Conservation (phyloP, 2,113 vertebrate species). For the Petroica traversi region DNA sequence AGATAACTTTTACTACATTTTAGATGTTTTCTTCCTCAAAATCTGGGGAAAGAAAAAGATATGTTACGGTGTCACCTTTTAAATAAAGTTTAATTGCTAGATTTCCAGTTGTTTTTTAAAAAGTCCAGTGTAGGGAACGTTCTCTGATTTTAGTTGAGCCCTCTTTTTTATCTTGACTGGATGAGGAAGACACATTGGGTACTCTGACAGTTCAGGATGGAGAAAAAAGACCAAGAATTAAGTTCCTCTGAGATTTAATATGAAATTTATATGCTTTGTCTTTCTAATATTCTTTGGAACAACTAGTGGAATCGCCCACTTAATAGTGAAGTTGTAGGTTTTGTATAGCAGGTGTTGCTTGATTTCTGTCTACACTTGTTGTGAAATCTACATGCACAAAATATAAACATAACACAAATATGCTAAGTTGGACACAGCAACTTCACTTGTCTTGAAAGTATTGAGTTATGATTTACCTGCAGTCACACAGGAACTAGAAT, state of each 20-base stretch:
- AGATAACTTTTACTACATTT: neutral
- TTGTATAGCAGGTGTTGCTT: neutral
- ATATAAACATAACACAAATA: neutral
- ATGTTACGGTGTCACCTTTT: neutral
- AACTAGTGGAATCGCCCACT: neutral
- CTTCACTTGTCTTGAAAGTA: rapidly evolving
- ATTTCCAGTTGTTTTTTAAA: neutral
- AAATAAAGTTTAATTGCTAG: neutral
- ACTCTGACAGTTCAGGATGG: neutral
- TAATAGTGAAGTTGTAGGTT: neutral
- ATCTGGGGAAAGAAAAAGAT: neutral
- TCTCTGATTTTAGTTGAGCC: neutral
- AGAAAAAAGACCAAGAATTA: neutral
- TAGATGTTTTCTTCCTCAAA: neutral
- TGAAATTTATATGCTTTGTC: neutral
- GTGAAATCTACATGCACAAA: neutral
- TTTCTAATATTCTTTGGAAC: neutral
- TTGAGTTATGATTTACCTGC: neutral
- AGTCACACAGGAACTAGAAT: neutral
- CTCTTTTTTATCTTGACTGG: neutral
- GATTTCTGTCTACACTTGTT: neutral
- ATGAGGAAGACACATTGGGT: neutral
- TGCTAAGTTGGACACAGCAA: neutral
- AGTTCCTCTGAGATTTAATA: neutral
- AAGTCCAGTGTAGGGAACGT: neutral